phyloP scores from a whole-genome alignment of 1,140 invertebrate genomes.

The Drosophila subobscura region DNA sequence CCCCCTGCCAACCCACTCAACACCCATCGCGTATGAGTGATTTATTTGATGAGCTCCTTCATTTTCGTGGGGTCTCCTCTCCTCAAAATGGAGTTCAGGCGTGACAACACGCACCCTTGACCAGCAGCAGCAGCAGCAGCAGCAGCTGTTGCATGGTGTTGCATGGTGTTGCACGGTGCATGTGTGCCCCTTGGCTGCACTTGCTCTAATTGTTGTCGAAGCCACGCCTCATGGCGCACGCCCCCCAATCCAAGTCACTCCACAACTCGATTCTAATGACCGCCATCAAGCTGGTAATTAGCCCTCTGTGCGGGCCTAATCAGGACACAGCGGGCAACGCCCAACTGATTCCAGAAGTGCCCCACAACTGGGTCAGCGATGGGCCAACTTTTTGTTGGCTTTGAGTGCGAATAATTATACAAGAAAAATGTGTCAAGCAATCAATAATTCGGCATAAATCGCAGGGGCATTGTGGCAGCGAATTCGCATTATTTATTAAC shows the following conservation, averaged over 20 bases:
- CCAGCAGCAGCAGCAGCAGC: not conserved
- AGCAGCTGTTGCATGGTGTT: constrained; percentile 2
- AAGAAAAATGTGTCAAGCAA: too few species aligned
- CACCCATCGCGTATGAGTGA: constrained; percentile 58
- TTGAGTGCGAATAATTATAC: too few species aligned
- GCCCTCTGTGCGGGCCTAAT: constrained; percentile 34
- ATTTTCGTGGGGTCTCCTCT: constrained; percentile 11
- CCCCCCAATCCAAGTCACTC: constrained; percentile 11
- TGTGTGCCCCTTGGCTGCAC: constrained; percentile 14
- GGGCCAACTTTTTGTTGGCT: too few species aligned
- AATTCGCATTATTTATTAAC: too few species aligned
- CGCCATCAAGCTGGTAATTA: constrained; percentile 38
- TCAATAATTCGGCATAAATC: too few species aligned
- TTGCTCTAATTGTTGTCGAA: constrained; percentile 38
- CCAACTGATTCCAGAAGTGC: not conserved
- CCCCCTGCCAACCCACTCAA: not conserved
- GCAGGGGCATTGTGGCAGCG: not conserved
- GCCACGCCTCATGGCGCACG: constrained; percentile 18
- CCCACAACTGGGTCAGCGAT: not conserved
- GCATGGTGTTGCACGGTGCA: not conserved
- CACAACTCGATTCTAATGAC: constrained; percentile 27
- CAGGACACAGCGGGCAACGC: constrained; percentile 1
- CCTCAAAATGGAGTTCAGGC: constrained; percentile 17
- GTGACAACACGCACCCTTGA: constrained; percentile 37
- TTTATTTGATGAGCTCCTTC: constrained; percentile 58